Base-by-base conservation (phyloP, 1,140 invertebrate genomes). In the Panulirus ornatus region DNA sequence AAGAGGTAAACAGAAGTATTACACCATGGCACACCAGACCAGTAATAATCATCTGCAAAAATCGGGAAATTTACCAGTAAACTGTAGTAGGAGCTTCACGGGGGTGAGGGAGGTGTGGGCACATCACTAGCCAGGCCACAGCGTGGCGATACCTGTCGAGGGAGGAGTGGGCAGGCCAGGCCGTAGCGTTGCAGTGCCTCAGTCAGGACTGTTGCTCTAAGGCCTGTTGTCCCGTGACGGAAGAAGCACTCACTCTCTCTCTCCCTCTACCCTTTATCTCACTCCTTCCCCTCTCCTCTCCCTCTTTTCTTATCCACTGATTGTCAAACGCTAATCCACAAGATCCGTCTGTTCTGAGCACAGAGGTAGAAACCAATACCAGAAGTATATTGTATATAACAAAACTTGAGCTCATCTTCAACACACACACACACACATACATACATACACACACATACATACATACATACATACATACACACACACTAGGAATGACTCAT, bases 301-400 rank as follows among this genome's bases (percentile, higher is more conserved):
- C 30, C 40, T 38, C 44, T 30, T 34, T 34, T 40, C 2, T 75
- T 22, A 40, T 87, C 42, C 44, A 51, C 51, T 87, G 84, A 87
- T 87, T 87, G 84, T 87, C 84, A 84, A 85, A 87, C 84, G 84
- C 84, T 78, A 16, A 19, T 63, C 73, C 84, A 78, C 27, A 27
- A n/a, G 30, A 58, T 75, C 71, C 71, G 73, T 71, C 44, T 40
- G 54, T 78, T 73, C 84, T 51, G 42, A 44, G 34, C 84, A 87
- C 44, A 87, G 84, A 87, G 84, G 84, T 87, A 87, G 84, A 76
- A 75, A 58, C 51, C 34, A 87, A 78, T 58, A n/a, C 36, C 70
- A 84, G 38, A 79, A 84, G 63, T 47, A 83, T 83, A 38, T 63
- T 40, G 40, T 30, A 58, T 42, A 66, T n/a, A 83, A 19, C n/a